Base-by-base conservation (phyloP, 2,113 vertebrate species). In the Oreochromis aureus region DNA sequence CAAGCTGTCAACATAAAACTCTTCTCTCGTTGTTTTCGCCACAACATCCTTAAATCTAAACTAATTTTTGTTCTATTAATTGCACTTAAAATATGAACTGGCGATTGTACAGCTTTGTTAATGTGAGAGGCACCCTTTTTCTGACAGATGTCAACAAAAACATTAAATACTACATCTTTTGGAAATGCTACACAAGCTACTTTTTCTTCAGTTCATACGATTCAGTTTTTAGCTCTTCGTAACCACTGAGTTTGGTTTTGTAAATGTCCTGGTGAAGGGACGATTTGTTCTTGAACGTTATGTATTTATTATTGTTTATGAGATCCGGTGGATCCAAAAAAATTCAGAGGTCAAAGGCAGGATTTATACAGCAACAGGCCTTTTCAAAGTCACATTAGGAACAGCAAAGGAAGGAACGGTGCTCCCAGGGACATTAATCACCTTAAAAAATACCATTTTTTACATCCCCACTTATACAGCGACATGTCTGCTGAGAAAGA, bases 41-140 rank as follows among this genome's bases (percentile, higher is more conserved):
- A 46, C 8, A 18, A 6, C 34, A 11, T 46, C 53, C 10, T 81
- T 30, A 19, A 61, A 8, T 32, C 32, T 48, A 27, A 86, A 18
- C 59, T 7, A 16, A 81, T 76, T 61, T 15, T 27, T 32, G 5
- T 54, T 83, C 58, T 59, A 44, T 85, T 94, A 92, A 95, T 93
- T 94, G 94, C 94, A 93, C 89, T 94, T 94, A 66, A 93, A 91
- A 89, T 22, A 46, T 66, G 19, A 81, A 58, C 59, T 11, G 54
- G 80, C 27, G 22, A 24, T 80, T 11, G n/a, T 16, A 18, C 54
- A 36, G 63, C 24, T 81, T 79, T 54, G 13, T 78, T 41, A 46
- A 86, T 18, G 36, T 78, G 44, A 56, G 44, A 59, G 3, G 48
- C 84, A 9, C n/a, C 34, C 18, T 32, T 69, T n/a, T 32, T 85